A percentile compares a stretch with the other conserved stretches of the same genome.
Conservation (phyloP, 2,888 invertebrate genomes). For the Apamea epomidion region DNA sequence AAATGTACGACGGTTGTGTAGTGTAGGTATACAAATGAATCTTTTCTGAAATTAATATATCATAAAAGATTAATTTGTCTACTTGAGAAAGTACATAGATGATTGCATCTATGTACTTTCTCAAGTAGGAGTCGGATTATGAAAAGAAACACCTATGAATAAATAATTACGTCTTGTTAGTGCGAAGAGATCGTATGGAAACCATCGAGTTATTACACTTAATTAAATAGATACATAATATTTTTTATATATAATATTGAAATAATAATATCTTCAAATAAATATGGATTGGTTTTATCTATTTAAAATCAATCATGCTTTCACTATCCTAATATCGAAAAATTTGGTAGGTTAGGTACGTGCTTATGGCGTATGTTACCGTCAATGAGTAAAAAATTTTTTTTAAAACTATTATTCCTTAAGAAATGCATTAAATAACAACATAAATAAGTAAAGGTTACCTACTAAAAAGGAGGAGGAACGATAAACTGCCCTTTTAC, state of each 20-base stretch:
- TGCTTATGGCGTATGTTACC: conserved; percentile 9
- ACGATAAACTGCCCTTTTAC: too few relatives aligned
- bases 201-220: conserved; percentile 4
- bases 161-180: neutral
- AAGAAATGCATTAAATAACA: neutral
- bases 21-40: too few relatives aligned
- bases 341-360: neutral
- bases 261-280: conserved; percentile 10
- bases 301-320: conserved; percentile 14
- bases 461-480: neutral
- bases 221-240: conserved; percentile 11
- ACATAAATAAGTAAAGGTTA: neutral
- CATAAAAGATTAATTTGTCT: neutral
- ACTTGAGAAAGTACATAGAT: neutral
- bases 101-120: too few relatives aligned
- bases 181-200: conserved; percentile 1
- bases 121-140: too few relatives aligned
- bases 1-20: too few relatives aligned
- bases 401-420: neutral
- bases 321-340: conserved; percentile 6
- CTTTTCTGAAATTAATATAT: neutral
- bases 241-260: neutral
- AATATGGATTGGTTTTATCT: neutral
- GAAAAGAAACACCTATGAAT: neutral
- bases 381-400: neutral